Percentiles rank a stretch among this genome's conserved stretches.
Conservation (phyloP, 2,888 invertebrate genomes). For the Thymelicus lineola region DNA sequence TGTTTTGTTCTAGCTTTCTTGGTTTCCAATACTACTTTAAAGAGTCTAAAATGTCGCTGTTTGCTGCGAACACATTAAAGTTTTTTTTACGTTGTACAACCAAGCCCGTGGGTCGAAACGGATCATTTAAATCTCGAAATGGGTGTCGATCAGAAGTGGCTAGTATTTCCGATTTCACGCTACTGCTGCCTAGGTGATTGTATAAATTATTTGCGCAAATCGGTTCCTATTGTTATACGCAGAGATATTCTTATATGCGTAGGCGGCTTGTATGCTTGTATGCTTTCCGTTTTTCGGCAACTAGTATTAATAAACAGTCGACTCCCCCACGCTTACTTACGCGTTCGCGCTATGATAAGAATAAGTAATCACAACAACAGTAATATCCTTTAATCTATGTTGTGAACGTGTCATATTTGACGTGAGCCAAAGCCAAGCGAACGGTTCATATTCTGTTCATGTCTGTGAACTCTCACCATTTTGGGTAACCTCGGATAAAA, state of each 20-base stretch:
- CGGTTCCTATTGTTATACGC: not conserved
- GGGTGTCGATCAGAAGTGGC: conserved; percentile 9
- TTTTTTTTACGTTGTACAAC: not conserved
- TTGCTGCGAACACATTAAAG: not conserved
- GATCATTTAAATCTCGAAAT: conserved; percentile 5
- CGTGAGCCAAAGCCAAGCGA: not conserved
- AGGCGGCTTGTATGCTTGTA: not conserved
- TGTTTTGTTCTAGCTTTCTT: too few relatives aligned
- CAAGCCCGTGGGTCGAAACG: not conserved
- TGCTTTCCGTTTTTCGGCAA: conserved; percentile 4
- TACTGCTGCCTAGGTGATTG: not conserved
- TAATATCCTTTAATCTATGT: conserved; percentile 5
- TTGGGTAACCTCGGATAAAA: not conserved
- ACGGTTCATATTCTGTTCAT: not conserved
- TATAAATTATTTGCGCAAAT: conserved; percentile 5
- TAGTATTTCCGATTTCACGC: conserved; percentile 13
- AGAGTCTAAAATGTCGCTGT: not conserved
- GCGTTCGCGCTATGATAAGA: not conserved
- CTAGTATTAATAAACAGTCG: not conserved
- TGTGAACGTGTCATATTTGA: conserved; percentile 3
- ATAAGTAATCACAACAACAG: not conserved
- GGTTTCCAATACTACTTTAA: too few relatives aligned
- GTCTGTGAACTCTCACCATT: not conserved
- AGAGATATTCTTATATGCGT: not conserved
- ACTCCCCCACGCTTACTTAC: not conserved